Percentiles rank a stretch among this genome's conserved stretches.
These are phyloP conservation scores for Merops nubicus DNA, from an alignment of 2,113 vertebrate genomes.

Conservation along the genomic window DNA sequence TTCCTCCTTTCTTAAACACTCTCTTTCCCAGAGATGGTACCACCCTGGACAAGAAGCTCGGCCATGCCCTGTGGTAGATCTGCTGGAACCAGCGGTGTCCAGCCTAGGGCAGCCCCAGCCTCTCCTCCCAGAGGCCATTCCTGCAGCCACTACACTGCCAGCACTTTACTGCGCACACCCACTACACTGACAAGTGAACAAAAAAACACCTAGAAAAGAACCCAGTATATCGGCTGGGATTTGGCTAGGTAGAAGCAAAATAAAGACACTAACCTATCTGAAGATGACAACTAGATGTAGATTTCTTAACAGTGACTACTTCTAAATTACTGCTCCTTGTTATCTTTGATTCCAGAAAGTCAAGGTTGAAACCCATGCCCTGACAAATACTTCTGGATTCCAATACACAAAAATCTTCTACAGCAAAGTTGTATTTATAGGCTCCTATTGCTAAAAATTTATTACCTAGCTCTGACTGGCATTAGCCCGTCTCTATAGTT, in stretches of 20 bases:
- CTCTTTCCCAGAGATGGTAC: accelerated
- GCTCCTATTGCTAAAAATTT: neutral
- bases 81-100: accelerated
- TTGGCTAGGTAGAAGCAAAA: neutral
- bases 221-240: neutral
- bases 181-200: accelerated
- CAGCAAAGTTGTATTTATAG: neutral
- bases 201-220: neutral
- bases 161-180: neutral
- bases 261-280: neutral
- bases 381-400: neutral
- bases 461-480: neutral
- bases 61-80: accelerated
- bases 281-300: neutral
- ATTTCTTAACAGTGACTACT: neutral
- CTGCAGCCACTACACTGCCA: accelerated
- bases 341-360: neutral
- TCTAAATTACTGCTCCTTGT: neutral
- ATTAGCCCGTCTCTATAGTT: neutral
- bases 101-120: accelerated
- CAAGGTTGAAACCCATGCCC: neutral
- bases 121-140: neutral
- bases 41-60: neutral
- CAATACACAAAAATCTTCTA: neutral
- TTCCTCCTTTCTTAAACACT: accelerated